Base-by-base conservation (phyloP, 2,888 invertebrate genomes). In the Proisotoma minuta region DNA sequence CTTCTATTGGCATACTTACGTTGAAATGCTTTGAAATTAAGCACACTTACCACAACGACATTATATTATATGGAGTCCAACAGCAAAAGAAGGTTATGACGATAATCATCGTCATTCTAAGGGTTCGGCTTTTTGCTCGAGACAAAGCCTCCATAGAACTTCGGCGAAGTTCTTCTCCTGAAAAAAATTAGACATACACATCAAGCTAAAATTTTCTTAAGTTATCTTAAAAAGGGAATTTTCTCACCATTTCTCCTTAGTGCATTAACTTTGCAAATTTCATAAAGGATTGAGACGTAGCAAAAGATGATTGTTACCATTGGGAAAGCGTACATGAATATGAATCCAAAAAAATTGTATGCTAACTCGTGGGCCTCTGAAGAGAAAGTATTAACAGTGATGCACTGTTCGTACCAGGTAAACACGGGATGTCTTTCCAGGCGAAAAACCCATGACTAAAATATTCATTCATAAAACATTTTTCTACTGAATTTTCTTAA, bases 381-480 rank as follows among this genome's bases (percentile, higher is more conserved):
- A 20, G 87, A 84, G 75, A 92, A 87, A 54, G 87, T 85, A 75
- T 91, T 86, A 79, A 88, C 90, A 0, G 91, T 88, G 58, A 96
- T 89, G 79, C 97, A 97, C 76, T 97, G 96, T 75, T 85, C 85
- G 79, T 89, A 96, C 87, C 88, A 89, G 54, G 83, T 84, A 58
- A 86, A 83, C 57, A 84, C 83, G 0, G 95, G 95, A 79, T 96
- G 95, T 47, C 81, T 80, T 75, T 89, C 90, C 59, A 91, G 83
- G 76, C 91, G 93, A 78, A 95, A 95, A 65, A 95, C 85, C 71
- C 88, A 82, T 75, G 84, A 83, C 89, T 89, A 81, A 80, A 65
- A 27, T 12, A 43, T 43, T 12, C n/a, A n/a, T n/a, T n/a, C n/a
- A n/a, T n/a, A n/a, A n/a, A n/a, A n/a, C n/a, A n/a, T n/a, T n/a